Percentiles rank a stretch among this genome's conserved stretches.
Conservation (phyloP, 1,140 invertebrate species). For the Aleiodes sp. region DNA sequence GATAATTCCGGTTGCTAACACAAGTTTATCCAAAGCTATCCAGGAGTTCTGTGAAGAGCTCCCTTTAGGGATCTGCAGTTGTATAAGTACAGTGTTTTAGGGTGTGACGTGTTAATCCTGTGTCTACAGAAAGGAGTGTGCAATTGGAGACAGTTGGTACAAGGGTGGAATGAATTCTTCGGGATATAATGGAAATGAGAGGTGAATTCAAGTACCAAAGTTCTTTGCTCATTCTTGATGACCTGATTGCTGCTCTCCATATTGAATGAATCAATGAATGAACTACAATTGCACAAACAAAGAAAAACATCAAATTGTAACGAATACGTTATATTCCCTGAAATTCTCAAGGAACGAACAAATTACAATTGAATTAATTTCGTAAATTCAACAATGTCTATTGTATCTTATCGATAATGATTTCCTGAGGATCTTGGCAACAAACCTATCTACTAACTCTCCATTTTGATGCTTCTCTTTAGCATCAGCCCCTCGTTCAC, state of each 20-base stretch:
- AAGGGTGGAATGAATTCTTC: neutral
- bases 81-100: neutral
- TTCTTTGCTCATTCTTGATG: neutral
- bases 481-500: constrained; percentile 6
- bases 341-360: neutral
- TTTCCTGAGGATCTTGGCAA: constrained; percentile 38
- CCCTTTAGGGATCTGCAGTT: neutral
- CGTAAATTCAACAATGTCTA: constrained; percentile 39
- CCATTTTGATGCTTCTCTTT: neutral
- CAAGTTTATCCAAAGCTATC: neutral
- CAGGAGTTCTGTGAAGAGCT: too few species aligned
- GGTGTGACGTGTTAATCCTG: constrained; percentile 34
- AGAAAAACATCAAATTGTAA: too few species aligned
- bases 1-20: neutral
- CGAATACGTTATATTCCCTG: too few species aligned
- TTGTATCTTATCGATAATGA: constrained; percentile 50
- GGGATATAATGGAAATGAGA: neutral
- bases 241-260: too few species aligned
- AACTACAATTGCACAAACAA: too few species aligned
- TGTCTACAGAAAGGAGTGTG: constrained; percentile 4
- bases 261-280: neutral
- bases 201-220: neutral
- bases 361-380: constrained; percentile 42
- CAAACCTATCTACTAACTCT: constrained; percentile 22
- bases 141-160: neutral